Base-by-base conservation (phyloP, 1,140 invertebrate species). In the Tetramorium simillimum region DNA sequence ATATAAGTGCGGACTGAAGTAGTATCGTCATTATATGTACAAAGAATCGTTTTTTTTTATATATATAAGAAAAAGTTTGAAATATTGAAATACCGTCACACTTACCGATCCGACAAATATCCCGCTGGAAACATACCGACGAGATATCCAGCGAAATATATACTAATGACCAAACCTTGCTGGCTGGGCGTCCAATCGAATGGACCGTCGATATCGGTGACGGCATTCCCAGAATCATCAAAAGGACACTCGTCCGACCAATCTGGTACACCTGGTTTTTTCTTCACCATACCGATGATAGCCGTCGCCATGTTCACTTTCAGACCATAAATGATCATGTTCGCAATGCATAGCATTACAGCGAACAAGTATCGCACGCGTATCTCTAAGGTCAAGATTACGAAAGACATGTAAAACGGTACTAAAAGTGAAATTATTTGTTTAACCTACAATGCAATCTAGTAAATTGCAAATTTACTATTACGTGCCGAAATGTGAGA, bases 61-160 rank as follows among this genome's bases (percentile, higher is more conserved):
- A 18, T 33, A 63, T 12, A 33, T 3, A 33, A 49, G 18, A 9
- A 16, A 18, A 16, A 4, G 3, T 72, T 18, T 76, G 16, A 49
- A 46, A 60, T 60, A 28, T 49, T 81, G 12, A 65, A 62, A 37
- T 6, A n/a, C 9, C 62, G 10, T 28, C 37, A 88, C 37, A 88
- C 92, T 76, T 51, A 95, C 95, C 95, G 92, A 91, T 96, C 96
- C 0, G 96, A 94, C 53, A 96, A 92, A n/a, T 96, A 95, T 53
- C 96, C 96, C 7, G 96, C 95, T 3, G 96, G 96, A 78, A 97
- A 95, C 94, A 97, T 97, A 0, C 96, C 97, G 0, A 98, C 93
- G 43, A 98, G 96, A 92, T 98, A 98, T n/a, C 98, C 98, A 96
- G 97, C 98, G 94, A 98, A 98, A 92, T 98, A 98, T 75, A 98